Percentiles rank a stretch among this genome's conserved stretches.
These are phyloP conservation scores for Cyphotilapia sp. DNA, from an alignment of 2,113 vertebrate species.

Conservation along the genomic window DNA sequence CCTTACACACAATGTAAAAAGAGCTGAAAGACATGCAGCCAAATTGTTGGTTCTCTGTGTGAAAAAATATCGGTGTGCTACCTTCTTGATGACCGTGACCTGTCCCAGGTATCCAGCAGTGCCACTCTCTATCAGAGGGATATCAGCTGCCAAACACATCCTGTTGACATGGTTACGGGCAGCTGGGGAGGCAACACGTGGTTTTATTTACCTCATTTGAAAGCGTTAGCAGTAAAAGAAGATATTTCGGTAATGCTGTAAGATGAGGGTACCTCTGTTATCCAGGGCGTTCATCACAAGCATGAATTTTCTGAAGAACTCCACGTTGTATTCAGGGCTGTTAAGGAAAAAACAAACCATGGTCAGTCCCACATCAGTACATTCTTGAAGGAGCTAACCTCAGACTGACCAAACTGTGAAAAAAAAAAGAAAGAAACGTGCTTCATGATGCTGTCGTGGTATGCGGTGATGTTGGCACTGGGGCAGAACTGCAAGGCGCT, in stretches of 20 bases:
- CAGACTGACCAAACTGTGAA: background rate
- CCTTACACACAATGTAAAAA: background rate
- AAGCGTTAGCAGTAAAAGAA: background rate
- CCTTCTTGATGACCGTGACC: conserved; percentile 98
- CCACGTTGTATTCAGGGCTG: conserved; percentile 96
- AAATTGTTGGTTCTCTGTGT: fast-evolving
- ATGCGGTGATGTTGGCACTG: conserved; percentile 88
- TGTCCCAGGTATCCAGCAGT: conserved; percentile 98
- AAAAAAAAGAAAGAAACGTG: conserved; percentile 52
- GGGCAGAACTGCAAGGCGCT: conserved; percentile 93
- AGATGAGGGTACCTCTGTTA: conserved; percentile 82
- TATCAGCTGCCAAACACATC: conserved; percentile 96
- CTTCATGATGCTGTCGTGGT: conserved; percentile 99
- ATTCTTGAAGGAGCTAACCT: background rate
- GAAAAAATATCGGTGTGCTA: background rate
- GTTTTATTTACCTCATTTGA: background rate
- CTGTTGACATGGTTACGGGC: conserved; percentile 97
- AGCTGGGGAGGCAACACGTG: conserved; percentile 62
- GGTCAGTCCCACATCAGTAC: background rate
- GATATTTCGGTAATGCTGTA: background rate
- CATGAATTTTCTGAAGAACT: conserved; percentile 93
- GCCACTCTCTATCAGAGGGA: conserved; percentile 95
- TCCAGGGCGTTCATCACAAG: conserved; percentile 99
- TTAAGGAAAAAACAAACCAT: background rate
- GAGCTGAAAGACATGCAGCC: fast-evolving